These are phyloP conservation scores for Pygoscelis adeliae DNA, from an alignment of 2,113 vertebrate genomes.

Conservation along the genomic window DNA sequence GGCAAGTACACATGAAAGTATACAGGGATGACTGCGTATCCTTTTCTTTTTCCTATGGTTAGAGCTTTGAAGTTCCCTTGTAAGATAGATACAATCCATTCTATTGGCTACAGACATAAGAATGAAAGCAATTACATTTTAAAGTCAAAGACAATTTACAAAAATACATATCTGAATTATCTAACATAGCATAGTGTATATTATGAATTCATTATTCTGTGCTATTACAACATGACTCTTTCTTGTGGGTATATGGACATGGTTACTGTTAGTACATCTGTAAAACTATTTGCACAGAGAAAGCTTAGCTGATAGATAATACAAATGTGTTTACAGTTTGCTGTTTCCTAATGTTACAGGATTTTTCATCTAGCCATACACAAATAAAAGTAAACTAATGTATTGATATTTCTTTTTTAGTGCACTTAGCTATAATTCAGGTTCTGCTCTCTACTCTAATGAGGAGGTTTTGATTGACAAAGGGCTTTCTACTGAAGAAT, in stretches of 20 bases:
- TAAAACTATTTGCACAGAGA: background rate
- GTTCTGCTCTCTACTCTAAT: conserved; percentile 19
- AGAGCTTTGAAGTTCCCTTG: background rate
- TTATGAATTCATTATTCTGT: background rate
- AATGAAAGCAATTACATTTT: background rate
- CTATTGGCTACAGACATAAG: background rate
- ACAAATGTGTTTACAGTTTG: background rate
- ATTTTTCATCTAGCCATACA: background rate
- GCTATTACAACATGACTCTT: background rate
- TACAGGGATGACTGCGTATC: background rate
- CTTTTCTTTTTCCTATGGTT: background rate
- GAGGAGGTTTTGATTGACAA: conserved; percentile 53
- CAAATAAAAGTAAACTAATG: background rate
- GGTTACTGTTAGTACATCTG: background rate
- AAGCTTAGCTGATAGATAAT: background rate
- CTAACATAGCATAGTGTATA: background rate
- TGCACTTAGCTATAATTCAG: background rate
- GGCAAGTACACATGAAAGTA: background rate
- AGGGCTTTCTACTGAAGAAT: conserved; percentile 7
- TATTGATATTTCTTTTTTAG: background rate
- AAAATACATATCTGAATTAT: background rate
- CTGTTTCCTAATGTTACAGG: background rate
- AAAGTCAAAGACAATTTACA: background rate
- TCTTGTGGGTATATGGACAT: background rate
- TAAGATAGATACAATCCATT: background rate